Percentiles rank a stretch among this genome's conserved stretches.
Conservation (phyloP, 2,888 invertebrate species). For the Deilephila porcellus region DNA sequence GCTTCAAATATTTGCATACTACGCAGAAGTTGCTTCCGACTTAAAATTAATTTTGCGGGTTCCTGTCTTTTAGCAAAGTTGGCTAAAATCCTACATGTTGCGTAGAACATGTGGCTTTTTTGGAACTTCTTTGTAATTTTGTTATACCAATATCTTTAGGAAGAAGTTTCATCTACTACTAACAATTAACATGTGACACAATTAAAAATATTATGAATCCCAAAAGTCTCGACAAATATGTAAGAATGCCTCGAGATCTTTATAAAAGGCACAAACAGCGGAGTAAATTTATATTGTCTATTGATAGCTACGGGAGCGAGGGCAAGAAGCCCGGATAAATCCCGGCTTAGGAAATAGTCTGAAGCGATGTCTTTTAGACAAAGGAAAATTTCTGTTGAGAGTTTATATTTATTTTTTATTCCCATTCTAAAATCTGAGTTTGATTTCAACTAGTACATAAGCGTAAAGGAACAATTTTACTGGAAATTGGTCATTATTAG, state of each 20-base stretch:
- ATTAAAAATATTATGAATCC: not conserved
- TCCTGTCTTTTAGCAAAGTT: no score
- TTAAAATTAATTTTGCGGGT: no score
- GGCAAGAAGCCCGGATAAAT: conserved; percentile 58
- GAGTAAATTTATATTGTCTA: conserved; percentile 34
- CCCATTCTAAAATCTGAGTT: not conserved
- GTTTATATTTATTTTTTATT: conserved; percentile 5
- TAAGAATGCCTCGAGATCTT: not conserved
- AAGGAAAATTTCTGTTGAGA: conserved; percentile 21
- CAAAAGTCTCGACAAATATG: not conserved
- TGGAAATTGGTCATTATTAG: no score
- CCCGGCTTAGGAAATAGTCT: conserved; percentile 55
- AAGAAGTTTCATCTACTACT: not conserved
- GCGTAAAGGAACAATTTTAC: not conserved
- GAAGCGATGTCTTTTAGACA: conserved; percentile 43
- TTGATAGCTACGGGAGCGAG: conserved; percentile 54
- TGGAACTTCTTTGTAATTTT: not conserved
- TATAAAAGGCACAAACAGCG: conserved; percentile 16
- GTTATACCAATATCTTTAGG: not conserved
- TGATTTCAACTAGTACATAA: not conserved
- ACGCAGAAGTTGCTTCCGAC: no score
- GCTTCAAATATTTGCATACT: no score
- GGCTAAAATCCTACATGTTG: no score
- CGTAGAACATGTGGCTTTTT: not conserved
- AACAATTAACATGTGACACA: not conserved